These are phyloP conservation scores for Crossoptilon crossoptilon DNA, from an alignment of 2,797 vertebrate genomes.

Conservation along the genomic window DNA sequence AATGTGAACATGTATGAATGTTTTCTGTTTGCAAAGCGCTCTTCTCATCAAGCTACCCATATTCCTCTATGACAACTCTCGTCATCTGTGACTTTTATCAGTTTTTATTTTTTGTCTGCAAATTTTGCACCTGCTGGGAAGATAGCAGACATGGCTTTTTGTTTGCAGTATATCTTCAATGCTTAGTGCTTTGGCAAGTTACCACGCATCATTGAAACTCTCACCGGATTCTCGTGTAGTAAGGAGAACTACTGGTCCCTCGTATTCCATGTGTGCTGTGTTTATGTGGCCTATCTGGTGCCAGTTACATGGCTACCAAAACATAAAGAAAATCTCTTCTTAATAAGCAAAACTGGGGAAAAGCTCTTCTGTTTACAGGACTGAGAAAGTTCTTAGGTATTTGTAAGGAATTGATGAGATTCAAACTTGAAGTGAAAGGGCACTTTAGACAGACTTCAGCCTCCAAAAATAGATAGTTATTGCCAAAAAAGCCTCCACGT, in stretches of 20 bases:
- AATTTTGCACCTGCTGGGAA: neutral
- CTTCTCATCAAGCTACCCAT: neutral
- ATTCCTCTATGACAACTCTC: neutral
- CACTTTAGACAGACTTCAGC: neutral
- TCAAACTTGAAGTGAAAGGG: neutral
- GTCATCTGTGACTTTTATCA: neutral
- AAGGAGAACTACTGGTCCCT: neutral
- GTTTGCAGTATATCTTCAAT: neutral
- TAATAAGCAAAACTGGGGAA: neutral
- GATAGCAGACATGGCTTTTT: neutral
- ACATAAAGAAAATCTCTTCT: neutral
- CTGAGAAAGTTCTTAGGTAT: neutral
- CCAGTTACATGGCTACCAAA: neutral
- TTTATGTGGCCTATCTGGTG: neutral
- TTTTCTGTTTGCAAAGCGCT: neutral
- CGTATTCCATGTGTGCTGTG: rapidly evolving
- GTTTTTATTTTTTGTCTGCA: neutral
- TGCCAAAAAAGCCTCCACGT: neutral
- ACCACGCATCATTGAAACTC: neutral
- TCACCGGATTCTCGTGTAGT: neutral
- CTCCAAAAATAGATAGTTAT: neutral
- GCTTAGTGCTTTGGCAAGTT: neutral
- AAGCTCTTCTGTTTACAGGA: neutral
- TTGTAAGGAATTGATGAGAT: neutral
- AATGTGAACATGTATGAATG: neutral